phyloP scores from a whole-genome alignment of 2,888 invertebrate genomes.

The Chrysolina oricalcia region DNA sequence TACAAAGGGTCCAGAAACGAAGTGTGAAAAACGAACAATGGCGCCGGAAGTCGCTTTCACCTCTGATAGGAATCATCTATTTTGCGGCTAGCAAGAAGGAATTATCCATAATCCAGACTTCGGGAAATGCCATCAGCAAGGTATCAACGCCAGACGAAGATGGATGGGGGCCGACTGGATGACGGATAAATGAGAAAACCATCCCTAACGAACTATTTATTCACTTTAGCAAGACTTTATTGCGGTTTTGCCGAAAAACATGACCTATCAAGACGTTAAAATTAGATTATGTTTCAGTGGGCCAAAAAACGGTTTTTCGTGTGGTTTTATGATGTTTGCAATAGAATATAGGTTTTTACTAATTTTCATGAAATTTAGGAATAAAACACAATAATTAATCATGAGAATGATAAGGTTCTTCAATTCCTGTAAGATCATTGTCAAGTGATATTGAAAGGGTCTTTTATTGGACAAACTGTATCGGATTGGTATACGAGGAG shows the following conservation, averaged over 20 bases:
- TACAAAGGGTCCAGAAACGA: constrained; percentile 62
- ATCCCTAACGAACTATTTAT: constrained; percentile 56
- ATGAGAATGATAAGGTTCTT: no score
- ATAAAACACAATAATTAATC: no score
- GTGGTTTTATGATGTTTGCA: no score
- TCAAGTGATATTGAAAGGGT: no score
- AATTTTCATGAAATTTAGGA: no score
- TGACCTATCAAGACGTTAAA: constrained; percentile 7
- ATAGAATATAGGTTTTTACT: no score
- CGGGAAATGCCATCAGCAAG: constrained; percentile 50
- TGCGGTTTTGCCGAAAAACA: constrained; percentile 38
- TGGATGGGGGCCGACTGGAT: constrained; percentile 56
- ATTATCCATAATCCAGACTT: constrained; percentile 55
- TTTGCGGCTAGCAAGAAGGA: constrained; percentile 60
- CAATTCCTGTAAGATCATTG: no score
- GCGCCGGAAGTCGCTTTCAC: constrained; percentile 56
- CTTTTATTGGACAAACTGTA: no score
- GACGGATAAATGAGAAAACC: constrained; percentile 61
- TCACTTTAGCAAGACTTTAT: constrained; percentile 50
- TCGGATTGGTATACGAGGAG: no score
- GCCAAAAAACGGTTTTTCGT: not conserved
- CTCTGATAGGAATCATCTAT: constrained; percentile 66
- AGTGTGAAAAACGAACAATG: constrained; percentile 64
- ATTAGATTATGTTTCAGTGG: not conserved
- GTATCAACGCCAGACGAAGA: constrained; percentile 59